Percentiles rank a stretch among this genome's conserved stretches.
Conservation (phyloP, 2,797 vertebrate genomes). For the Salarias fasciatus region DNA sequence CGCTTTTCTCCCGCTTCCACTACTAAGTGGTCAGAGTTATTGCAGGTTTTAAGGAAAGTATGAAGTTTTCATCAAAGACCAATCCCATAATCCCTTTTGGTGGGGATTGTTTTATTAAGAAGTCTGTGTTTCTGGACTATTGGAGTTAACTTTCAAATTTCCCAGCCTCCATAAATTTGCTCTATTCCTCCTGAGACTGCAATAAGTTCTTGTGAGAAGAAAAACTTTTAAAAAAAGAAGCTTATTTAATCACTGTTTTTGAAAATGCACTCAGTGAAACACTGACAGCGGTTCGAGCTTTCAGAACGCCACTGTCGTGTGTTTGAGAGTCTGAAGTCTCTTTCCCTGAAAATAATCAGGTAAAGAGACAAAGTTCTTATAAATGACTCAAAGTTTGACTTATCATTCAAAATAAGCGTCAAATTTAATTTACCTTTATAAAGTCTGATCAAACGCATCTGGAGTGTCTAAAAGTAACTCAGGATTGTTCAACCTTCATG, state of each 20-base stretch:
- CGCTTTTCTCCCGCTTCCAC: not conserved
- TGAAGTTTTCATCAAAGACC: not conserved
- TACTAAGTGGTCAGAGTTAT: not conserved
- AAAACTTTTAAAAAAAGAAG: not conserved
- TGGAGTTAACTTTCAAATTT: not conserved
- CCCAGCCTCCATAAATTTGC: not conserved
- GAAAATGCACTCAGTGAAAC: constrained; percentile 9
- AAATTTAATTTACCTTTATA: no score
- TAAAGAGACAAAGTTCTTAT: no score
- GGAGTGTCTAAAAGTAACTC: no score
- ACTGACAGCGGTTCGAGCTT: constrained; percentile 14
- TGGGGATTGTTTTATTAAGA: not conserved
- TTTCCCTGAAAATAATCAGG: no score
- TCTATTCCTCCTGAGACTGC: not conserved
- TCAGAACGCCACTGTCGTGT: constrained; percentile 37
- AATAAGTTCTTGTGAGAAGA: not conserved
- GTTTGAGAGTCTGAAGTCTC: no score
- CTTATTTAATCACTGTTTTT: not conserved
- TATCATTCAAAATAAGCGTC: no score
- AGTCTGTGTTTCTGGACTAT: not conserved
- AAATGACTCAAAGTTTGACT: no score
- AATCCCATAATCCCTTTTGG: not conserved
- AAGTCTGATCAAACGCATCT: no score
- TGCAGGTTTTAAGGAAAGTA: not conserved
- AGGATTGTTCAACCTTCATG: no score